phyloP scores from a whole-genome alignment of 2,113 vertebrate genomes.

The Sturnira hondurensis region DNA sequence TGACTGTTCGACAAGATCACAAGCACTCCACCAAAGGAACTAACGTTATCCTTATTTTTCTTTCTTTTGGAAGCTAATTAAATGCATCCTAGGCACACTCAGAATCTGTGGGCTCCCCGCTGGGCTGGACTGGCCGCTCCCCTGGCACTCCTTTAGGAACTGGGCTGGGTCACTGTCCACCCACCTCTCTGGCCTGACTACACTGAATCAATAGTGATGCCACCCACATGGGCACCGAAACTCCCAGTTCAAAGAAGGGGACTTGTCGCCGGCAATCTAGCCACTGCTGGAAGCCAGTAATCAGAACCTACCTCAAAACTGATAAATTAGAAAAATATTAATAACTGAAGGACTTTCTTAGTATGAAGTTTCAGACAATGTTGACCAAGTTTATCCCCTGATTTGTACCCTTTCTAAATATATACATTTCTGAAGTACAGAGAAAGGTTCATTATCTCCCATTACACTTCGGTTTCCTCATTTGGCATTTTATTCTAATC shows the following conservation, averaged over 20 bases:
- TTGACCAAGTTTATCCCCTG: background rate
- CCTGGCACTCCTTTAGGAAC: background rate
- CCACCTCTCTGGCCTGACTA: background rate
- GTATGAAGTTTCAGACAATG: background rate
- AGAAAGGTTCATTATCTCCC: background rate
- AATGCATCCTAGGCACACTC: background rate
- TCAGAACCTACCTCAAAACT: background rate
- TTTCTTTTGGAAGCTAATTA: background rate
- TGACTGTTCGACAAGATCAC: background rate
- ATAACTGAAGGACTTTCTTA: background rate
- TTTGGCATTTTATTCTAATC: background rate
- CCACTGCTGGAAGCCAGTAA: background rate
- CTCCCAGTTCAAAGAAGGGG: background rate
- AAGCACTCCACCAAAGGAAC: background rate
- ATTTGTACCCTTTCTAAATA: background rate
- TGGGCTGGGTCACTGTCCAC: background rate
- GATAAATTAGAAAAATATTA: background rate
- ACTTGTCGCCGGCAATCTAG: background rate
- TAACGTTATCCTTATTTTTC: background rate
- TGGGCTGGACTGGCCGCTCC: background rate
- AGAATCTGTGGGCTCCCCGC: background rate
- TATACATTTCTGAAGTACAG: background rate
- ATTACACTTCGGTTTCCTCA: background rate
- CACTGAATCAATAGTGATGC: background rate
- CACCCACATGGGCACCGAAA: background rate